A percentile compares a stretch with the other conserved stretches of the same genome.
Conservation (phyloP, 2,797 vertebrate genomes). For the Triplophysa yarkandensis region DNA sequence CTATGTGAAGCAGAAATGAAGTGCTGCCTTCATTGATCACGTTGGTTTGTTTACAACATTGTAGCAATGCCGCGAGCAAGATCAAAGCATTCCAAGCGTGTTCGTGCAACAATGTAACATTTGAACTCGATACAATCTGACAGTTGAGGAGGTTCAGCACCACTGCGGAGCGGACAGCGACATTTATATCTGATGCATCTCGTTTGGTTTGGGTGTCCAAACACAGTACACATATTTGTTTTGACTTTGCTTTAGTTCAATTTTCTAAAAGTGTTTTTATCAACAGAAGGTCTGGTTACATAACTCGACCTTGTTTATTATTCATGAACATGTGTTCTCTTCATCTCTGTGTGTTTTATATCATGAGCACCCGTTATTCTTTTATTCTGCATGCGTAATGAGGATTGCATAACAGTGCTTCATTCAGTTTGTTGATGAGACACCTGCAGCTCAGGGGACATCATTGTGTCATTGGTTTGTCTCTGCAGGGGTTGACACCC, state of each 20-base stretch:
- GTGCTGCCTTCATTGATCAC: background rate
- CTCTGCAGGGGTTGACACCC: slow-evolving; percentile 89
- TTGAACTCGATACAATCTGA: background rate
- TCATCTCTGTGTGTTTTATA: background rate
- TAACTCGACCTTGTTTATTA: background rate
- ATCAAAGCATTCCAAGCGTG: background rate
- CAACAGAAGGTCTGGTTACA: background rate
- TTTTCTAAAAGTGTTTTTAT: background rate
- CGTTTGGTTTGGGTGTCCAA: slow-evolving; percentile 15
- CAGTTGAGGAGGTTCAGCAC: slow-evolving; percentile 85
- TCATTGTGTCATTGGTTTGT: background rate
- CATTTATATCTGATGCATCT: slow-evolving; percentile 14
- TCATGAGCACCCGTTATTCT: background rate
- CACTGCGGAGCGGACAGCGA: slow-evolving; percentile 77
- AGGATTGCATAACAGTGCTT: background rate
- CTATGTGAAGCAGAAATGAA: background rate
- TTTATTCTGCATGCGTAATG: background rate
- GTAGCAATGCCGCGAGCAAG: background rate
- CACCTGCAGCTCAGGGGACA: background rate
- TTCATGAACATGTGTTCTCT: background rate
- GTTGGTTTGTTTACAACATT: background rate
- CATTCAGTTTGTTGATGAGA: background rate
- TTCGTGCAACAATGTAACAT: background rate
- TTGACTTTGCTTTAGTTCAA: background rate
- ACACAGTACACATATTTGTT: background rate